A percentile compares a stretch with the other conserved stretches of the same genome.
Conservation (phyloP, 2,797 vertebrate genomes). For the Loris lydekkerianus region DNA sequence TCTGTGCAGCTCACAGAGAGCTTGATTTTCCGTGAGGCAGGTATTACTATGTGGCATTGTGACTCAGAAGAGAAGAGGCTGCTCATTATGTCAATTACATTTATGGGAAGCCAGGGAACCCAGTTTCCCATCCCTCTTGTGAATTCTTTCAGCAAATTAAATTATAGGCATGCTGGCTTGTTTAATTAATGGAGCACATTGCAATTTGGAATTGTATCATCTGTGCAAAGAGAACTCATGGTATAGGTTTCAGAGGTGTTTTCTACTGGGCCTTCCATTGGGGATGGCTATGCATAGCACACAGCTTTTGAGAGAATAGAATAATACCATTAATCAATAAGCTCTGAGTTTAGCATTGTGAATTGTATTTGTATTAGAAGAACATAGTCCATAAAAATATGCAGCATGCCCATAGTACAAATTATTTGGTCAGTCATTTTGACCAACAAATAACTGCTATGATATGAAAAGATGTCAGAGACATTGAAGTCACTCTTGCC, state of each 20-base stretch:
- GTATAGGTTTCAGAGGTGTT: not conserved
- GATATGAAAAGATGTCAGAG: not conserved
- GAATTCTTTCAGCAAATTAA: slow-evolving; percentile 82
- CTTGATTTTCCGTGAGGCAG: slow-evolving; percentile 40
- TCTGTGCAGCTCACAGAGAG: slow-evolving; percentile 56
- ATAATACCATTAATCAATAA: not conserved
- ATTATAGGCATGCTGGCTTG: slow-evolving; percentile 79
- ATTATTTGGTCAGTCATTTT: slow-evolving; percentile 7
- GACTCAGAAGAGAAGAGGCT: slow-evolving; percentile 71
- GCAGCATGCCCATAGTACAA: not conserved
- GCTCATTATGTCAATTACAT: slow-evolving; percentile 82
- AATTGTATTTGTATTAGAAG: not conserved
- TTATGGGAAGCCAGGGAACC: slow-evolving; percentile 58
- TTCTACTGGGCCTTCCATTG: slow-evolving; percentile 13
- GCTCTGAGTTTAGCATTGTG: not conserved
- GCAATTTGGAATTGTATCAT: slow-evolving; percentile 58
- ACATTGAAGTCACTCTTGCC: not conserved
- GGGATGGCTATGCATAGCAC: not conserved
- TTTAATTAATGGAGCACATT: slow-evolving; percentile 84
- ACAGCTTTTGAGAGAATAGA: not conserved
- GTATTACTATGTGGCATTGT: slow-evolving; percentile 75
- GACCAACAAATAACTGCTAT: not conserved
- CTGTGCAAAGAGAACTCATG: slow-evolving; percentile 36
- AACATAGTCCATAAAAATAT: not conserved
- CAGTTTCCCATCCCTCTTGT: slow-evolving; percentile 78